A percentile compares a stretch with the other conserved stretches of the same genome.
phyloP scores from a whole-genome alignment of 2,797 vertebrate genomes.

The Coracias cyanogaster region DNA sequence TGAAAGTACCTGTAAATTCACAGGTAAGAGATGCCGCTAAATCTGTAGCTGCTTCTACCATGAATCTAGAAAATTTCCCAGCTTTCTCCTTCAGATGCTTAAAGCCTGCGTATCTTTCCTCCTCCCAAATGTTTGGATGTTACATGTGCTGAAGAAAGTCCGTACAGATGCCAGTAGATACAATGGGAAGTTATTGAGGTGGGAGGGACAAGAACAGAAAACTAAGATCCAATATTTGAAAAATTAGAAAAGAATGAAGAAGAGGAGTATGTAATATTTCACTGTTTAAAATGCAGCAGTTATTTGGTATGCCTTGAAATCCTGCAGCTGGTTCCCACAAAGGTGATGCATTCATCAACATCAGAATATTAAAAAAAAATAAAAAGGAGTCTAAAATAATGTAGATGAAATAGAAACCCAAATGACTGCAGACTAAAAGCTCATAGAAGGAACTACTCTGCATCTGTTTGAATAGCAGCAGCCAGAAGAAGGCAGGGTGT shows the following conservation, averaged over 20 bases:
- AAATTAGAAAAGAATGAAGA: not conserved
- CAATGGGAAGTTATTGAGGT: not conserved
- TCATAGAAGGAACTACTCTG: not conserved
- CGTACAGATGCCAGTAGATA: not conserved
- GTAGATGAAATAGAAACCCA: not conserved
- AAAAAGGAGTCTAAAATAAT: not conserved
- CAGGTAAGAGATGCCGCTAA: not conserved
- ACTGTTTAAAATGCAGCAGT: not conserved
- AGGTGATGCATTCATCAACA: not conserved
- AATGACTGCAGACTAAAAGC: not conserved
- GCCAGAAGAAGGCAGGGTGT: not conserved
- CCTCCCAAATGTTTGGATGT: not conserved
- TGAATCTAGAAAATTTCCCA: not conserved
- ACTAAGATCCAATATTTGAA: not conserved
- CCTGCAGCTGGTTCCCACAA: not conserved
- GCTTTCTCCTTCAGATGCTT: not conserved
- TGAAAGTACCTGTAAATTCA: conserved; percentile 30
- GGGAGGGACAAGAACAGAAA: not conserved
- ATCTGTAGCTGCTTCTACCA: not conserved
- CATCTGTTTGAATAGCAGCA: not conserved
- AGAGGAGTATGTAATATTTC: not conserved
- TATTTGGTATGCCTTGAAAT: not conserved
- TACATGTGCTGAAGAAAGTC: not conserved
- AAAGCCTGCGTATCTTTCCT: not conserved
- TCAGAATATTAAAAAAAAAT: not conserved